Conservation (phyloP, 2,113 vertebrate genomes). For the Heterochromis multidens region DNA sequence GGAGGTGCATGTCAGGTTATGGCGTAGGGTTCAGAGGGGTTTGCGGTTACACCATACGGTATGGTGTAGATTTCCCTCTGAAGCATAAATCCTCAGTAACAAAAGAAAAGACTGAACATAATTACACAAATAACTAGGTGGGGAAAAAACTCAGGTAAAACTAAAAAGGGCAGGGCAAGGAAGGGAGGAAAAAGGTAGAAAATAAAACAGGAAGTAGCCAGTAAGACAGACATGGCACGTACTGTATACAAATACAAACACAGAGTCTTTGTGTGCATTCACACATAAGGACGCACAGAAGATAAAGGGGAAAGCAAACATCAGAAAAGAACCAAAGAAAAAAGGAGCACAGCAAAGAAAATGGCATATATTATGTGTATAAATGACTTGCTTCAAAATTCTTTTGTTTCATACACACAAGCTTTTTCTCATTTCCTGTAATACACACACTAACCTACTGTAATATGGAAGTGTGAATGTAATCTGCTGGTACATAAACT, state of each 20-base stretch:
- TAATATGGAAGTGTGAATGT: background rate
- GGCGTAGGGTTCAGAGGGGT: too few species aligned
- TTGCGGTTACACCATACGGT: too few species aligned
- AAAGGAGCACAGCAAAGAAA: background rate
- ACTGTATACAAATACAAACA: background rate
- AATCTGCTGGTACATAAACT: constrained; percentile 12
- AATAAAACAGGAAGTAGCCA: background rate
- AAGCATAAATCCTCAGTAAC: too few species aligned
- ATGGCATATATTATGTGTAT: background rate
- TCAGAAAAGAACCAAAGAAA: background rate
- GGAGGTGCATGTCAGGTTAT: too few species aligned
- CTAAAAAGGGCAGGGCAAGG: background rate
- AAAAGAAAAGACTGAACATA: background rate
- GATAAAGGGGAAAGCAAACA: background rate
- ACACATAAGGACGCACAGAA: background rate
- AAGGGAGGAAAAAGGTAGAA: background rate
- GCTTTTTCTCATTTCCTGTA: background rate
- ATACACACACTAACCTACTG: background rate
- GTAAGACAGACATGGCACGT: background rate
- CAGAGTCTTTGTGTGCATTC: background rate
- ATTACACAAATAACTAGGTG: background rate
- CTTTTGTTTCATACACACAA: background rate
- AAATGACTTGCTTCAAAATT: background rate
- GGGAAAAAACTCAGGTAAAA: background rate
- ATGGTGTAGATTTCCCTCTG: too few species aligned